A percentile compares a stretch with the other conserved stretches of the same genome.
These are phyloP conservation scores for Thaleichthys pacificus DNA, from an alignment of 2,797 vertebrate genomes.

Conservation along the genomic window DNA sequence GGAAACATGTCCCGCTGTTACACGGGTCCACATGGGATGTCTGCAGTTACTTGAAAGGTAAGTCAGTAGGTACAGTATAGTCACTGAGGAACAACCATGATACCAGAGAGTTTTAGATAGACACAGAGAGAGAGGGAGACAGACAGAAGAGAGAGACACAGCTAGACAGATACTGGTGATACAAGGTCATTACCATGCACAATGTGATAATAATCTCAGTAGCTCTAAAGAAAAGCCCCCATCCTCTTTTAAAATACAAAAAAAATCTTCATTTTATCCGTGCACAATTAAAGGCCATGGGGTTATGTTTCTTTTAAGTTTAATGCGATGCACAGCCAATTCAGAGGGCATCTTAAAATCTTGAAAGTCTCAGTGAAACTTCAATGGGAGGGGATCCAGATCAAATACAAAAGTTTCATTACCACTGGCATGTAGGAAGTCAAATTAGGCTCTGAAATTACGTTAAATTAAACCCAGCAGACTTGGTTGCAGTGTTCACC, in stretches of 20 bases:
- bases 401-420: slow-evolving; percentile 68
- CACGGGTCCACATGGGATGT: background rate
- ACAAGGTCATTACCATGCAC: slow-evolving; percentile 12
- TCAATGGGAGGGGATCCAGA: slow-evolving; percentile 50
- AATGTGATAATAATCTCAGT: slow-evolving; percentile 6
- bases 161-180: background rate
- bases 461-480: slow-evolving; percentile 70
- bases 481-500: slow-evolving; percentile 60
- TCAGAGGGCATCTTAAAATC: slow-evolving; percentile 47
- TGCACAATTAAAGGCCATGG: slow-evolving; percentile 50
- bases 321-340: slow-evolving; percentile 45
- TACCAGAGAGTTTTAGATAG: background rate
- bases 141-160: background rate
- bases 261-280: slow-evolving; percentile 29
- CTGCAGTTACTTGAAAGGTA: background rate
- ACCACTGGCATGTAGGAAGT: slow-evolving; percentile 56
- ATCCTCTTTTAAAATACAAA: slow-evolving; percentile 24
- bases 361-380: slow-evolving; percentile 57
- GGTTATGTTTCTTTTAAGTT: slow-evolving; percentile 49
- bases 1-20: no score
- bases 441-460: slow-evolving; percentile 66
- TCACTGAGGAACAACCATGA: background rate
- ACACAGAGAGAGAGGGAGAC: background rate
- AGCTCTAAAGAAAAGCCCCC: slow-evolving; percentile 17
- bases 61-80: background rate